Conservation (phyloP, 35 echinoderm and acorn worm species). For the Apostichopus californicus region DNA sequence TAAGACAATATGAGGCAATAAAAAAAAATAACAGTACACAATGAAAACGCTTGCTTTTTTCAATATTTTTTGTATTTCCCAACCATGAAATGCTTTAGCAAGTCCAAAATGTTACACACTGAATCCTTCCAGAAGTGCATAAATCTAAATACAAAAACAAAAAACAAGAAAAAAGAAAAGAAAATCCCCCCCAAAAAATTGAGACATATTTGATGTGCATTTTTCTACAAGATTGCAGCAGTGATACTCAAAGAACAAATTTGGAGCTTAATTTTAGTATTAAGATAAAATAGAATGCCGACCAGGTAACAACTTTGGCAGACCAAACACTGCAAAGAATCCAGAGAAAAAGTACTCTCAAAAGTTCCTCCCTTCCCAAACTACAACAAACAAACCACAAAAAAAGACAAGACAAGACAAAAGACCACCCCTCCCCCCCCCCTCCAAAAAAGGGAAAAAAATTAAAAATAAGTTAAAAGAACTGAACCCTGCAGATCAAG, state of each 20-base stretch:
- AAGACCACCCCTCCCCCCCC: too few relatives aligned
- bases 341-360: too few relatives aligned
- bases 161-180: neutral
- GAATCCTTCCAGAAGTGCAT: neutral
- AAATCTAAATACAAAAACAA: neutral
- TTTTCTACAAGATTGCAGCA: neutral
- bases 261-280: too few relatives aligned
- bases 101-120: neutral
- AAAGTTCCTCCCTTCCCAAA: too few relatives aligned
- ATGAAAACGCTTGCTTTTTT: neutral
- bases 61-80: neutral
- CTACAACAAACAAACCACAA: too few relatives aligned
- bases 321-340: neutral
- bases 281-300: too few relatives aligned
- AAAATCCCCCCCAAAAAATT: neutral
- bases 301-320: too few relatives aligned
- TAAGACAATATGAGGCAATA: neutral
- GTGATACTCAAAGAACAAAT: neutral
- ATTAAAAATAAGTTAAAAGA: too few relatives aligned
- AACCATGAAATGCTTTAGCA: neutral
- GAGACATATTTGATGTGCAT: neutral
- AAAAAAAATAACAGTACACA: neutral
- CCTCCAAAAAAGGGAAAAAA: too few relatives aligned
- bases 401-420: too few relatives aligned
- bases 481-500: neutral